Conservation (phyloP, 1,140 invertebrate species). For the Metaphire vulgaris region DNA sequence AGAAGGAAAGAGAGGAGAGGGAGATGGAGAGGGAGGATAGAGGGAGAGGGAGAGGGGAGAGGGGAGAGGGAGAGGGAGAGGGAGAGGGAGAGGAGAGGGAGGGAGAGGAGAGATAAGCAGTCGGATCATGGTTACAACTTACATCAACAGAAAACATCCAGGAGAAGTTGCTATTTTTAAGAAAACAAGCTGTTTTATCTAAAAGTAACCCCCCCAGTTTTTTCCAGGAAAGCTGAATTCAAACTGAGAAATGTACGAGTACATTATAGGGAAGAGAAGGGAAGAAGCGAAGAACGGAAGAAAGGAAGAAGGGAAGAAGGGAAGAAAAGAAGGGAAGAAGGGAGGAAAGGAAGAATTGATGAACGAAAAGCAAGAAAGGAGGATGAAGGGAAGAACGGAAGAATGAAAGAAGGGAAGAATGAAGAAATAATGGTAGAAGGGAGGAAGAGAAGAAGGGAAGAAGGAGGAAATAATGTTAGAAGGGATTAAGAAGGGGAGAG, state of each 20-base stretch:
- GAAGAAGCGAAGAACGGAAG: neutral
- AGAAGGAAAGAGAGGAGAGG: neutral
- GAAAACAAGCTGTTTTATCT: no score
- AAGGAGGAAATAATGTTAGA: neutral
- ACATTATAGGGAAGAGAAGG: neutral
- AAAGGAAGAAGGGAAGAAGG: neutral
- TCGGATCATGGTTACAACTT: no score
- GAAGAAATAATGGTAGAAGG: neutral
- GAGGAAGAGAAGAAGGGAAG: neutral
- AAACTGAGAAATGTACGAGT: no score
- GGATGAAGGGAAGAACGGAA: neutral
- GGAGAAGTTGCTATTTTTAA: no score
- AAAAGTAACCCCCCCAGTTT: no score
- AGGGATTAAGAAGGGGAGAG: no score
- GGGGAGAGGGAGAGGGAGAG: neutral
- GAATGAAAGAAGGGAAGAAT: neutral
- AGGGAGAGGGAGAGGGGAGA: neutral
- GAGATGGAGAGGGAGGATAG: neutral
- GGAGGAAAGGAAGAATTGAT: neutral
- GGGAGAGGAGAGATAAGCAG: neutral
- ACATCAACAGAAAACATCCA: no score
- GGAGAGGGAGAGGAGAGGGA: neutral
- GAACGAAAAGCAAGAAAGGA: neutral
- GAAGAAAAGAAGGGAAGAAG: neutral
- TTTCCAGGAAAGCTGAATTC: no score